These are phyloP conservation scores for Pedetes capensis DNA, from an alignment of 2,113 vertebrate genomes.

Conservation along the genomic window DNA sequence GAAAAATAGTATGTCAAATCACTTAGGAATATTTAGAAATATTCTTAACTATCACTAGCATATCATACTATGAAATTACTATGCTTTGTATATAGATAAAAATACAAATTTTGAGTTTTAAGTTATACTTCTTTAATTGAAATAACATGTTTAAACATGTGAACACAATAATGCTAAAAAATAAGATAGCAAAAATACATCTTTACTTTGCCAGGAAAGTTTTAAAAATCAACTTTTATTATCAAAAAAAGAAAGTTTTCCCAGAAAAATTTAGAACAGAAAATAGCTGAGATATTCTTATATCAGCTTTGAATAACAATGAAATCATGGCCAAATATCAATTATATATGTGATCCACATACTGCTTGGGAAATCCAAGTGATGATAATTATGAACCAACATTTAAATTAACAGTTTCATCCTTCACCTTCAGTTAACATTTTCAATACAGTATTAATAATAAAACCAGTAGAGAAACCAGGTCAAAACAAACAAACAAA, in stretches of 20 bases:
- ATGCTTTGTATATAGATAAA: not conserved
- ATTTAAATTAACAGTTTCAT: not conserved
- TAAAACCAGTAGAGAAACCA: not conserved
- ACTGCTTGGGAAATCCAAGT: not conserved
- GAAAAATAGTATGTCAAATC: not conserved
- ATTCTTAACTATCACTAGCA: not conserved
- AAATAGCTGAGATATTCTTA: not conserved
- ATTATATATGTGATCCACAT: not conserved
- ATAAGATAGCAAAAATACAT: not conserved
- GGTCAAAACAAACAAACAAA: not conserved
- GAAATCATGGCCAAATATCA: not conserved
- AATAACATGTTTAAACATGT: not conserved
- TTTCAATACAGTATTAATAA: slow-evolving; percentile 26
- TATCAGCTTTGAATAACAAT: slow-evolving; percentile 1
- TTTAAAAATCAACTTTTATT: slow-evolving; percentile 3
- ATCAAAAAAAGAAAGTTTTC: not conserved
- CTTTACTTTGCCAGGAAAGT: not conserved
- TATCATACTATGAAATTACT: not conserved
- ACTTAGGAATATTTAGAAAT: not conserved
- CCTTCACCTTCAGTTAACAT: not conserved
- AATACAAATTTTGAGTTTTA: not conserved
- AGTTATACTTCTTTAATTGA: not conserved
- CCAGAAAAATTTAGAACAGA: not conserved
- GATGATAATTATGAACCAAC: not conserved
- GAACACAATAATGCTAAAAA: slow-evolving; percentile 5